Evolutionary conservation across 2,888 invertebrate species (phyloP).

Genomic region (Acrobasis consociella): DNA sequence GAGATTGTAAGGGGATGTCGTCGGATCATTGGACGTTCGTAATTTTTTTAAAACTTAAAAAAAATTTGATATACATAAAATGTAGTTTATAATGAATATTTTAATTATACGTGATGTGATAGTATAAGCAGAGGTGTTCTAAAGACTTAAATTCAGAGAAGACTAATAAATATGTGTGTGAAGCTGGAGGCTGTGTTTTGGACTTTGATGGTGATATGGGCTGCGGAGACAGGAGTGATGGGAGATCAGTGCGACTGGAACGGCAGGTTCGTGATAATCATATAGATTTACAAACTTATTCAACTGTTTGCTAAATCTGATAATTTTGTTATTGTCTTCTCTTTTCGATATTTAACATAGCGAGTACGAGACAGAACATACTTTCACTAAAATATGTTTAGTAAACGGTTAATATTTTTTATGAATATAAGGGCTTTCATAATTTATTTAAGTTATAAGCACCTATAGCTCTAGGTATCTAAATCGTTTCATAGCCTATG

Average conservation of each 20-base stretch:
- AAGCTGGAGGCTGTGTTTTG: constrained; percentile 54
- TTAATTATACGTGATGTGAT: constrained; percentile 51
- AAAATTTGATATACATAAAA: constrained; percentile 37
- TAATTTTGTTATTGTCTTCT: too few species aligned
- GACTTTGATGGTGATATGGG: constrained; percentile 65
- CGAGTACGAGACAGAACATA: too few species aligned
- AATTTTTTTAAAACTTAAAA: constrained; percentile 54
- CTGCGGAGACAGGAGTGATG: constrained; percentile 81
- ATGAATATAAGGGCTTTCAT: neutral
- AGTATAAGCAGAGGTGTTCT: constrained; percentile 31
- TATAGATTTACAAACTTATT: too few species aligned
- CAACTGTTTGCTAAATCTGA: too few species aligned
- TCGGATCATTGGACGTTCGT: constrained; percentile 30
- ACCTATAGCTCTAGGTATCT: constrained; percentile 18
- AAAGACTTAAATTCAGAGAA: constrained; percentile 37
- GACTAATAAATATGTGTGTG: constrained; percentile 51
- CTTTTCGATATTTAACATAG: too few species aligned
- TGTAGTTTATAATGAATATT: constrained; percentile 34
- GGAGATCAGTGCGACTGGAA: constrained; percentile 88
- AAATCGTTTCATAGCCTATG: too few species aligned
- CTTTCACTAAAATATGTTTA: too few species aligned
- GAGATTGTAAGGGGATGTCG: constrained; percentile 41
- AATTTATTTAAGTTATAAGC: neutral
- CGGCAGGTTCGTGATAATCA: constrained; percentile 81
- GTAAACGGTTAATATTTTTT: too few species aligned